Percentiles rank a stretch among this genome's conserved stretches.
Conservation (phyloP, 2,888 invertebrate species). For the Euclidia mi region DNA sequence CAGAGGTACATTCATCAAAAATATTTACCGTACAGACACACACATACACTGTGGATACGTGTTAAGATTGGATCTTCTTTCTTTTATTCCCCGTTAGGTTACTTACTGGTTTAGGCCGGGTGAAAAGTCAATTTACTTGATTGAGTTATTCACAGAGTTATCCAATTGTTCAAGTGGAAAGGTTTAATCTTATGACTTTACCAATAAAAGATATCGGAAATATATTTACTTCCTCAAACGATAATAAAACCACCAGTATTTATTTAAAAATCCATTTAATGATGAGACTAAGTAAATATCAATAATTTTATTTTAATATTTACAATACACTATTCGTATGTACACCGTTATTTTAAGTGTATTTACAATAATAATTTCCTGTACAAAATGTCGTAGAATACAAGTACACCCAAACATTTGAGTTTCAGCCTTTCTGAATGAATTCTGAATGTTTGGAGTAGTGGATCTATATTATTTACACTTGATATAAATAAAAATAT, state of each 20-base stretch:
- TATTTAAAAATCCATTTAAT: slow-evolving; percentile 52
- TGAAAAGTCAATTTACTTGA: slow-evolving; percentile 56
- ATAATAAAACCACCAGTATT: too few species aligned
- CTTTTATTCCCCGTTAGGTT: slow-evolving; percentile 16
- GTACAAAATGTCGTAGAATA: slow-evolving; percentile 35
- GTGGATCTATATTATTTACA: slow-evolving; percentile 38
- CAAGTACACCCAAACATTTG: slow-evolving; percentile 20
- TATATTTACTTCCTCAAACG: not conserved
- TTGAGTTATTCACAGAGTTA: slow-evolving; percentile 49
- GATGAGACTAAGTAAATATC: slow-evolving; percentile 54
- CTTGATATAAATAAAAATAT: slow-evolving; percentile 40
- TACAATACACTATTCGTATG: slow-evolving; percentile 56
- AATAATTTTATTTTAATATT: slow-evolving; percentile 57
- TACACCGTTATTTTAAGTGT: slow-evolving; percentile 55
- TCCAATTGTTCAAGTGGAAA: slow-evolving; percentile 23
- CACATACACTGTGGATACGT: not conserved
- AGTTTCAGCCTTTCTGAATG: not conserved
- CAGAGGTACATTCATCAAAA: not conserved
- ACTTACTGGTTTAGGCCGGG: slow-evolving; percentile 48
- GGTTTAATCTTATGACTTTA: slow-evolving; percentile 9
- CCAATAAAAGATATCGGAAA: slow-evolving; percentile 6
- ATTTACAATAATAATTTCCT: slow-evolving; percentile 54
- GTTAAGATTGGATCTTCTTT: slow-evolving; percentile 2
- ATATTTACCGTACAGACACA: not conserved
- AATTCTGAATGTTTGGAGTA: slow-evolving; percentile 18